A percentile compares a stretch with the other conserved stretches of the same genome.
These are phyloP conservation scores for Cataglyphis rosenhaueri DNA, from an alignment of 2,888 invertebrate species.

Conservation along the genomic window DNA sequence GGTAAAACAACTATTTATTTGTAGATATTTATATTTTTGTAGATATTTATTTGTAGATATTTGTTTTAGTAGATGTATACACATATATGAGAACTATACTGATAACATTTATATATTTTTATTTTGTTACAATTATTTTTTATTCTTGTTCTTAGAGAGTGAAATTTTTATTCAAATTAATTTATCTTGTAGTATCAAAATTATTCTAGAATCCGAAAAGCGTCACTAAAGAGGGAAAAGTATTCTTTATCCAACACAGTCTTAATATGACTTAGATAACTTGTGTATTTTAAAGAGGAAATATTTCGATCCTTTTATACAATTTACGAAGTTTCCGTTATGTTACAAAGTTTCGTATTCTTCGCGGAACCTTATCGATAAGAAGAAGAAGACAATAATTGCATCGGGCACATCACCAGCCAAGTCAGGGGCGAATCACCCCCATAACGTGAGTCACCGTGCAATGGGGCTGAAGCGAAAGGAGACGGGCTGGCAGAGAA, in stretches of 20 bases:
- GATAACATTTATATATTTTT: neutral
- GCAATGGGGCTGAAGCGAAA: slow-evolving; percentile 49
- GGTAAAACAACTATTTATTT: slow-evolving; percentile 1
- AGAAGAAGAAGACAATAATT: slow-evolving; percentile 32
- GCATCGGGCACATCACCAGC: slow-evolving; percentile 45
- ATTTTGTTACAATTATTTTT: neutral
- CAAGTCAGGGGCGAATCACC: slow-evolving; percentile 50
- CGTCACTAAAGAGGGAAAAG: neutral
- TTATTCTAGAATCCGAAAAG: neutral
- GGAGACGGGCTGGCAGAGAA: slow-evolving; percentile 29
- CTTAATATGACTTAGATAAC: neutral
- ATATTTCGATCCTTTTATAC: slow-evolving; percentile 11
- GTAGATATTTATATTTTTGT: too few species aligned
- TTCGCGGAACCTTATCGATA: slow-evolving; percentile 7
- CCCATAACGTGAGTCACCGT: slow-evolving; percentile 68
- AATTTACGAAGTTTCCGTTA: slow-evolving; percentile 18
- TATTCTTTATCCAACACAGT: neutral
- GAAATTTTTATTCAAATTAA: neutral
- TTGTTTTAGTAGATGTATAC: neutral
- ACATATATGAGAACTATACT: neutral
- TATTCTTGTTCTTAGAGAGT: neutral
- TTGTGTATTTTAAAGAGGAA: neutral
- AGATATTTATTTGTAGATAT: slow-evolving; percentile 5
- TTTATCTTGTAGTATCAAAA: neutral
- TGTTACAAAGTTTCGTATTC: slow-evolving; percentile 43